A percentile compares a stretch with the other conserved stretches of the same genome.
phyloP scores from a whole-genome alignment of 2,113 vertebrate genomes.

The Empidonax alnorum region DNA sequence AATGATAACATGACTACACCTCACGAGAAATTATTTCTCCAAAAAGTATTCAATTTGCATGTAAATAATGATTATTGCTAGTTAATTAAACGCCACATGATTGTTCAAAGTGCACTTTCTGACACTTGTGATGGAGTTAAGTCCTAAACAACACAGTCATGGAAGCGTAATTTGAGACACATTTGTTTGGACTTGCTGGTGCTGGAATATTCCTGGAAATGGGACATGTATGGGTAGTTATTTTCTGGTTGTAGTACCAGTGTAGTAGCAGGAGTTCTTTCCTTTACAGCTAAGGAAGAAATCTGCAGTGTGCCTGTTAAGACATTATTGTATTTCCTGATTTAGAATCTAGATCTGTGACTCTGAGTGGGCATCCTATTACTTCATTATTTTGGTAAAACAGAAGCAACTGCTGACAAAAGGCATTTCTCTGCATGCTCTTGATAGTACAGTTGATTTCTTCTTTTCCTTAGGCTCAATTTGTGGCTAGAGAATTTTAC shows the following conservation, averaged over 20 bases:
- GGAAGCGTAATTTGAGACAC: background rate
- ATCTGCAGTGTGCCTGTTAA: background rate
- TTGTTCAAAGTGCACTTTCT: conserved; percentile 10
- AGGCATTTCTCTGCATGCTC: background rate
- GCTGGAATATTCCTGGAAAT: background rate
- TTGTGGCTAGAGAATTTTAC: background rate
- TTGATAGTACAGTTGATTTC: background rate
- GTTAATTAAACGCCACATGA: conserved; percentile 3
- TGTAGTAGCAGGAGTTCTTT: background rate
- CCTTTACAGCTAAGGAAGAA: background rate
- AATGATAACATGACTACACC: background rate
- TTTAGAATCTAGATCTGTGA: background rate
- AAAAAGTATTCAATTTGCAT: conserved; percentile 25
- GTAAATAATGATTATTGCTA: background rate
- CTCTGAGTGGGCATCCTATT: background rate
- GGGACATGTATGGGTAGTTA: background rate
- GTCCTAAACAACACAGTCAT: background rate
- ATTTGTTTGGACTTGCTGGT: background rate
- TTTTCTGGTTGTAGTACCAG: background rate
- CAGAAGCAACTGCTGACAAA: background rate
- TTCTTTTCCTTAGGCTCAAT: background rate
- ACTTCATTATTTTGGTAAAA: background rate
- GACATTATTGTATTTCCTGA: background rate
- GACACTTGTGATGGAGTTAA: background rate
- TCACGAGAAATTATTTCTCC: background rate